Percentiles rank a stretch among this genome's conserved stretches.
Conservation (phyloP, 2,113 vertebrate genomes). For the Brevimyrus niger region DNA sequence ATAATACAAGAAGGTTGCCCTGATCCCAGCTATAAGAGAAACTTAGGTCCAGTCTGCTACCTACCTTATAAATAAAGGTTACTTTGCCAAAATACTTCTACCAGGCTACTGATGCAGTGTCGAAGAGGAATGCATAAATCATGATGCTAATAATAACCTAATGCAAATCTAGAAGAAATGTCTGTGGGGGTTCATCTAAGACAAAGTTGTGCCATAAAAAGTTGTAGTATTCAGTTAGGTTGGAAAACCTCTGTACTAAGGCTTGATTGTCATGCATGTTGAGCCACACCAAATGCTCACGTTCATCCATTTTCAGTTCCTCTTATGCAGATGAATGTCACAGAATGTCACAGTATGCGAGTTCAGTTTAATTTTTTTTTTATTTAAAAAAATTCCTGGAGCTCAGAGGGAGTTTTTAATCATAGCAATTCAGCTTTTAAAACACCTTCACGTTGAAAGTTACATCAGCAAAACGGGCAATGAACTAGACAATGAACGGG, state of each 20-base stretch:
- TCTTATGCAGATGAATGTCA: background rate
- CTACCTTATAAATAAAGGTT: background rate
- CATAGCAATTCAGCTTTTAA: background rate
- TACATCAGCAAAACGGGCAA: background rate
- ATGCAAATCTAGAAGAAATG: background rate
- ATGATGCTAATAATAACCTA: background rate
- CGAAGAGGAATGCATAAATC: background rate
- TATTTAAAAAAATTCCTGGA: background rate
- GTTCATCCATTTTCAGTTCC: background rate
- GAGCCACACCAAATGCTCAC: background rate
- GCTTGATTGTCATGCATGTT: constrained; percentile 4
- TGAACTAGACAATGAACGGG: background rate
- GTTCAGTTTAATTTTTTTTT: background rate
- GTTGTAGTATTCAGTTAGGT: background rate
- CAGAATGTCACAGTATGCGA: too few relatives aligned
- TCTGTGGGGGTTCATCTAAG: background rate
- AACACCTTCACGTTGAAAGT: background rate
- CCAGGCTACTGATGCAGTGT: background rate
- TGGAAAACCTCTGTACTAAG: background rate
- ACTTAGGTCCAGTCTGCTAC: background rate
- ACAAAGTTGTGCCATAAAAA: background rate
- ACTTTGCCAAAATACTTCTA: background rate
- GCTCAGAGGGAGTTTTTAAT: background rate
- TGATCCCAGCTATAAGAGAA: background rate
- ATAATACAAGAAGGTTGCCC: background rate